Conservation (phyloP, 2,797 vertebrate species). For the Channallabes apus region DNA sequence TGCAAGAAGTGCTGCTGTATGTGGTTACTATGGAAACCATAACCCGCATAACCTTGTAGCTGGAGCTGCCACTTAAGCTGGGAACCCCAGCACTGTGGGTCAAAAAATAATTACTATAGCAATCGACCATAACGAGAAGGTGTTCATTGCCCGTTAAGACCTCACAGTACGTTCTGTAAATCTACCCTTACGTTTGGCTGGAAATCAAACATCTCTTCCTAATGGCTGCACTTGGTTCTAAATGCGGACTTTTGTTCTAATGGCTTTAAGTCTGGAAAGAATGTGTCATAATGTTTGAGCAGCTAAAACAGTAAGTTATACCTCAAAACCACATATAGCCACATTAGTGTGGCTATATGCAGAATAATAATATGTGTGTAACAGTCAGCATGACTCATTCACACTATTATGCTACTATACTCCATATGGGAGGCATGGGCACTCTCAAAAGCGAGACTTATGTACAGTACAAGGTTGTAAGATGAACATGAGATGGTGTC, state of each 20-base stretch:
- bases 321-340: neutral
- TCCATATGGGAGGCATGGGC: neutral
- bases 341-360: neutral
- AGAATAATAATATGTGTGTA: neutral
- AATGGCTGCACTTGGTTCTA: neutral
- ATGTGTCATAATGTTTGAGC: neutral
- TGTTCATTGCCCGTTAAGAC: conserved; percentile 9
- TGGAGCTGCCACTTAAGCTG: neutral
- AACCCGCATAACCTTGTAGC: neutral
- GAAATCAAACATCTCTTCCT: conserved; percentile 13
- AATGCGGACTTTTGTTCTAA: neutral
- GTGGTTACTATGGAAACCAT: neutral
- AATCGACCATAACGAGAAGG: conserved; percentile 16
- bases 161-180: neutral
- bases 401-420: neutral
- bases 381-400: neutral
- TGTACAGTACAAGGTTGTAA: neutral
- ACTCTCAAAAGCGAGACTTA: neutral
- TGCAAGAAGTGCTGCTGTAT: neutral
- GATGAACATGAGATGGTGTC: neutral
- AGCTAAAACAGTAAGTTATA: neutral
- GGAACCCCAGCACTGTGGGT: too few species aligned
- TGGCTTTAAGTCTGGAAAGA: neutral
- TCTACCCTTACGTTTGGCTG: conserved; percentile 7
- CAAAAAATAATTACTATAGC: conserved; percentile 1